Evolutionary conservation across 2,113 vertebrate genomes (phyloP).

Genomic region (Nesospiza acunhae): DNA sequence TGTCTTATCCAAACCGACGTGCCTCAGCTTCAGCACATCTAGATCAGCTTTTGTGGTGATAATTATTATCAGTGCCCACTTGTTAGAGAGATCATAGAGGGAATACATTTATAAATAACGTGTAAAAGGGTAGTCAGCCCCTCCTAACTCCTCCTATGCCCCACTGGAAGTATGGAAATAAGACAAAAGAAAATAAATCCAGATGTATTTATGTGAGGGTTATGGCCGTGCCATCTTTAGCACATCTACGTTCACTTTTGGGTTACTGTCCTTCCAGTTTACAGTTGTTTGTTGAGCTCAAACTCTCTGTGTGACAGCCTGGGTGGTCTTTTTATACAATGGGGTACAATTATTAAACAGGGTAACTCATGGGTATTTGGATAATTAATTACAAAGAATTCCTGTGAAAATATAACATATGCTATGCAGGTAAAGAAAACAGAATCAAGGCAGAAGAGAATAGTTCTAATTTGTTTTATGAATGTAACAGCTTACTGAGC

Average conservation of each 20-base stretch:
- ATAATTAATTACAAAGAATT: neutral
- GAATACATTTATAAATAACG: neutral
- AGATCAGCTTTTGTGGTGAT: neutral
- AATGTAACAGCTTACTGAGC: neutral
- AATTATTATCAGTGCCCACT: neutral
- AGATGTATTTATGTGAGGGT: rapidly evolving
- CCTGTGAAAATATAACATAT: neutral
- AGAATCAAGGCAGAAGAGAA: neutral
- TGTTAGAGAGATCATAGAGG: neutral
- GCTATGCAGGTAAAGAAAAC: neutral
- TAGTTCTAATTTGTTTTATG: neutral
- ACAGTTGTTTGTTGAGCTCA: neutral
- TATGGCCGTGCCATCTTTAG: neutral
- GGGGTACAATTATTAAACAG: neutral
- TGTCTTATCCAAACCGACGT: neutral
- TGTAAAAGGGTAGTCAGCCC: neutral
- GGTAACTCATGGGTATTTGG: neutral
- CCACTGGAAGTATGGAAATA: neutral
- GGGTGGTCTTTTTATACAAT: neutral
- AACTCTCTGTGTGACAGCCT: neutral
- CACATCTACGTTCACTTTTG: neutral
- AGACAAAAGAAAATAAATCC: neutral
- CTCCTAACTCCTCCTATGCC: neutral
- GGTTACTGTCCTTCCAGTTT: neutral
- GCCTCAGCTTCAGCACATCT: neutral